Base-by-base conservation (phyloP, 1,140 invertebrate genomes). In the Micrasema longulum region DNA sequence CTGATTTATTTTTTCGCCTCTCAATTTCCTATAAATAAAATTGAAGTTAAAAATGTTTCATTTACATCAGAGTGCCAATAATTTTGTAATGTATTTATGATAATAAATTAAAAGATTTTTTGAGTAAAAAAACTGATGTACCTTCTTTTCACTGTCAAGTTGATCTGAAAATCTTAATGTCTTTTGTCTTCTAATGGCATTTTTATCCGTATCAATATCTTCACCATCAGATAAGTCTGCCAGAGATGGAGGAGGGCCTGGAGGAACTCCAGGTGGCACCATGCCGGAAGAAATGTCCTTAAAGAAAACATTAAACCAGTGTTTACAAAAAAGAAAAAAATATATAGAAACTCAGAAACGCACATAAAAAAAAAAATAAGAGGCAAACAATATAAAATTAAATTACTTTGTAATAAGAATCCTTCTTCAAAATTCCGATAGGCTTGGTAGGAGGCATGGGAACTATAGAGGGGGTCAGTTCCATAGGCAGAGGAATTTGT, bases 261-360 rank as follows among this genome's bases (percentile, higher is more conserved):
- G 91, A 9, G 97, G 97, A 3, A 96, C 95, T 47, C 96, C 96
- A 2, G 96, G 94, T 9, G 95, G 91, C 78, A 92, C 90, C 77
- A 83, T 69, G 2, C 82, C 83, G 3, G 80, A 47, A 16, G 85
- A 80, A 16, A 82, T 77, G 68, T 85, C 84, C 84, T 76, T 31
- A 31, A 31, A 31, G 36, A 23, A n/a, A 72, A 72, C 36, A 57
- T 41, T 6, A 45, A 0, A 45, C 0, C n/a, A 14, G 10, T 43
- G 18, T 1, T 14, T 45, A 14, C 18, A 45, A 45, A 45, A 45
- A 0, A 45, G 9, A 1, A 66, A 31, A 5, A n/a, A n/a, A n/a
- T n/a, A n/a, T n/a, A n/a, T n/a, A n/a, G n/a, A n/a, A n/a, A n/a
- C n/a, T n/a, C n/a, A n/a, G n/a, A n/a, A n/a, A n/a, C n/a, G n/a